phyloP scores from a whole-genome alignment of 2,797 vertebrate genomes.

The Gephyroberyx darwinii region DNA sequence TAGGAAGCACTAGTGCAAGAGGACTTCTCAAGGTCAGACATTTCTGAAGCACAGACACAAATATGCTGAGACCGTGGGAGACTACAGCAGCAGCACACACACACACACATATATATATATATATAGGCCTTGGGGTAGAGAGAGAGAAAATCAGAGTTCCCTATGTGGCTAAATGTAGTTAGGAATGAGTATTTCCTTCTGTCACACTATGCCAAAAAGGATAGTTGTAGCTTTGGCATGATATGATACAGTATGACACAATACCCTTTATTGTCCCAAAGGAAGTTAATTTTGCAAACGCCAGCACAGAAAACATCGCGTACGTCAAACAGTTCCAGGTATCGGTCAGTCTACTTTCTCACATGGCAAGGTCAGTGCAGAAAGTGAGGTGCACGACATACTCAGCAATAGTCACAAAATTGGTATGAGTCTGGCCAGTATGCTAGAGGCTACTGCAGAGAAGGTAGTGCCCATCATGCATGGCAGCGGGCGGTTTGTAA shows the following conservation, averaged over 20 bases:
- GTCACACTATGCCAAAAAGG: neutral
- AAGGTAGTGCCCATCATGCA: neutral
- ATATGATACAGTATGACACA: conserved; percentile 8
- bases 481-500: conserved; percentile 16
- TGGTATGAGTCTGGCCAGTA: conserved; percentile 23
- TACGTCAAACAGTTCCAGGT: neutral
- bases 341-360: too few species aligned
- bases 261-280: conserved; percentile 8
- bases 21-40: conserved; percentile 33
- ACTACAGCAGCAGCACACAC: conserved; percentile 22
- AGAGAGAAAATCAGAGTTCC: neutral
- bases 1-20: conserved; percentile 43
- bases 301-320: neutral
- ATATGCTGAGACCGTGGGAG: conserved; percentile 36
- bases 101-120: conserved; percentile 33
- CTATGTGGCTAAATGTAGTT: too few species aligned
- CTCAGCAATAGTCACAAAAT: neutral
- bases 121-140: conserved; percentile 15
- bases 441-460: conserved; percentile 1
- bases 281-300: neutral
- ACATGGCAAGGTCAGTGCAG: too few species aligned
- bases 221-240: neutral
- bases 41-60: conserved; percentile 39
- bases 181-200: conserved; percentile 5
- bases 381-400: too few species aligned